Base-by-base conservation (phyloP, 64 coral and sea anemone genomes). In the Pocillopora verrucosa region DNA sequence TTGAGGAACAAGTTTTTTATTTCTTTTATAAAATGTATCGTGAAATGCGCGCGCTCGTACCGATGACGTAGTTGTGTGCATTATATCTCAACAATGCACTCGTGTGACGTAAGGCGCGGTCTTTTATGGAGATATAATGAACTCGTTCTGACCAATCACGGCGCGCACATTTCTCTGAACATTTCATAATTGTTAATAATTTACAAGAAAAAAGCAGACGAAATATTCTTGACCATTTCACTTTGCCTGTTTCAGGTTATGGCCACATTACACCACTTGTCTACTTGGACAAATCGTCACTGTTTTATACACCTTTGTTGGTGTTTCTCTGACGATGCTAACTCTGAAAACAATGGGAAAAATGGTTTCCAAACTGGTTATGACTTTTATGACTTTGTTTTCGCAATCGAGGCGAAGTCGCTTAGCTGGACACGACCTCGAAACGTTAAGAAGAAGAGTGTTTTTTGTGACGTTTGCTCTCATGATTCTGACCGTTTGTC, bases 211-310 rank as follows among this genome's bases (percentile, higher is more conserved):
- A 30, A 30, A 30, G 30, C 30, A 30, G 30, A 30, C 30, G 30
- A 30, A 30, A 30, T 30, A 30, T 30, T 30, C 30, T 30, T 30
- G 30, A 51, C 41, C 41, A 51, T 51, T 51, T 51, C 41, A 51
- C 41, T 51, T 51, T 51, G 41, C 3, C 3, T 51, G 3, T 51
- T 10, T 26, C 72, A 91, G 89, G 89, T 25, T 91, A 86, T 26
- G 89, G 89, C 1, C 80, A 91, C 73, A 86, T 91, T 17, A 77
- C 81, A 2, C 89, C 89, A 16, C 30, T 30, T 30, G 72, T 34
- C 76, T 70, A 83, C 35, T 85, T 65, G 89, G 89, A 17, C 89
- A 91, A 58, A 38, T 91, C 13, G 37, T 91, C 75, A 83, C 79
- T 4, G 65, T 91, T 17, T 4, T 91, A 1, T 91, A 85, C 51